A percentile compares a stretch with the other conserved stretches of the same genome.
These are phyloP conservation scores for Eucera pruinosa DNA, from an alignment of 2,888 invertebrate genomes.

Conservation along the genomic window DNA sequence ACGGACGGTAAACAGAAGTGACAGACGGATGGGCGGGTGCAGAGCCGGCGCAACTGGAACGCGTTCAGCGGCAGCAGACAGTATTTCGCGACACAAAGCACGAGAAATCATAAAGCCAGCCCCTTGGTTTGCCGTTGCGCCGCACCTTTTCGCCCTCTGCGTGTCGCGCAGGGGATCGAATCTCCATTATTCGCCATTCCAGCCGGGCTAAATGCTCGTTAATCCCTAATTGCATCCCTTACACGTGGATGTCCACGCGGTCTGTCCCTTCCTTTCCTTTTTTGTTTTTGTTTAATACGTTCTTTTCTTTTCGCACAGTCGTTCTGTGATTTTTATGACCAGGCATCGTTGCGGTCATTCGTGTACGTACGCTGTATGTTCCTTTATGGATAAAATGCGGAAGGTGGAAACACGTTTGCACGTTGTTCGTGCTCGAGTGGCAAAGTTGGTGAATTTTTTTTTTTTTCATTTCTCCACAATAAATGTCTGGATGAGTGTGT, in stretches of 20 bases:
- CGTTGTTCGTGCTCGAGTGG: slow-evolving; percentile 3
- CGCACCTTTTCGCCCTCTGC: slow-evolving; percentile 44
- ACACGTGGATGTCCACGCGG: slow-evolving; percentile 23
- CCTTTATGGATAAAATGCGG: not conserved
- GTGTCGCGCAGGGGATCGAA: slow-evolving; percentile 23
- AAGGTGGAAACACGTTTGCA: not conserved
- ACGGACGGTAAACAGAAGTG: slow-evolving; percentile 50
- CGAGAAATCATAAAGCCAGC: slow-evolving; percentile 64
- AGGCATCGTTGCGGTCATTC: not conserved
- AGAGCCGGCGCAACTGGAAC: slow-evolving; percentile 35
- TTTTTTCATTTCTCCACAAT: not conserved
- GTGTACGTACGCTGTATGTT: not conserved
- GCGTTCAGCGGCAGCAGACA: slow-evolving; percentile 38
- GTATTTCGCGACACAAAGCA: slow-evolving; percentile 61
- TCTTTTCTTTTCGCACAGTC: not conserved
- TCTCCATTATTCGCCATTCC: slow-evolving; percentile 66
- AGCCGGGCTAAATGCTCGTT: slow-evolving; percentile 64
- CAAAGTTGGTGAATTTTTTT: not conserved
- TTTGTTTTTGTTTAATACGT: not conserved
- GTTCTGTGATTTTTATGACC: slow-evolving; percentile 11
- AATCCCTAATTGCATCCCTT: slow-evolving; percentile 56
- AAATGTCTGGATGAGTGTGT: not conserved
- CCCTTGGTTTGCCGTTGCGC: slow-evolving; percentile 30
- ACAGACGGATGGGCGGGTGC: slow-evolving; percentile 25
- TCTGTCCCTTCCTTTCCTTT: not conserved